Evolutionary conservation across 2,113 vertebrate species (phyloP).

Genomic region (Chloropsis cyanopogon): DNA sequence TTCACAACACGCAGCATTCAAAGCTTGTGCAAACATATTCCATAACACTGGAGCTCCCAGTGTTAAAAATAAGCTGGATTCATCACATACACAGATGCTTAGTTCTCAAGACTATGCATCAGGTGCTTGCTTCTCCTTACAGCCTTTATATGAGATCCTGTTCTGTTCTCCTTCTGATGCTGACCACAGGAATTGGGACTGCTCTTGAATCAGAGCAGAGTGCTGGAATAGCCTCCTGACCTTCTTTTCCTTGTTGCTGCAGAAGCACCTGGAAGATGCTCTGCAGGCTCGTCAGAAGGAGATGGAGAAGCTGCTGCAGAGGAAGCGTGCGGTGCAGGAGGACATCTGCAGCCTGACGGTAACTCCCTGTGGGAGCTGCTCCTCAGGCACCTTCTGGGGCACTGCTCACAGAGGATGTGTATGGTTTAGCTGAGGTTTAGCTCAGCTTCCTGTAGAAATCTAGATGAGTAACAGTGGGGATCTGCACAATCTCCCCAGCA

Average conservation of each 20-base stretch:
- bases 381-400: background rate
- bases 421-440: background rate
- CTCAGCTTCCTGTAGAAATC: background rate
- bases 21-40: background rate
- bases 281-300: conserved; percentile 66
- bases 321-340: conserved; percentile 66
- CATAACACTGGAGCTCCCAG: background rate
- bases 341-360: conserved; percentile 78
- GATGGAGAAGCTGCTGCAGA: conserved; percentile 64
- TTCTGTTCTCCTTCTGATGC: background rate
- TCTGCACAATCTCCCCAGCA: background rate
- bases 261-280: conserved; percentile 77
- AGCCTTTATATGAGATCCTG: background rate
- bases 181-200: background rate
- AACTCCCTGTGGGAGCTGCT: background rate
- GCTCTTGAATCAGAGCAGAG: background rate
- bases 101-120: background rate
- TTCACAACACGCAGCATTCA: background rate
- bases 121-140: background rate
- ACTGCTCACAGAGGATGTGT: background rate
- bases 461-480: background rate
- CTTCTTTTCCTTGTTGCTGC: background rate
- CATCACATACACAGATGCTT: rapidly evolving
- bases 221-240: background rate
- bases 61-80: background rate